A percentile compares a stretch with the other conserved stretches of the same genome.
phyloP scores from a whole-genome alignment of 2,797 vertebrate species.

The Clamator glandarius region DNA sequence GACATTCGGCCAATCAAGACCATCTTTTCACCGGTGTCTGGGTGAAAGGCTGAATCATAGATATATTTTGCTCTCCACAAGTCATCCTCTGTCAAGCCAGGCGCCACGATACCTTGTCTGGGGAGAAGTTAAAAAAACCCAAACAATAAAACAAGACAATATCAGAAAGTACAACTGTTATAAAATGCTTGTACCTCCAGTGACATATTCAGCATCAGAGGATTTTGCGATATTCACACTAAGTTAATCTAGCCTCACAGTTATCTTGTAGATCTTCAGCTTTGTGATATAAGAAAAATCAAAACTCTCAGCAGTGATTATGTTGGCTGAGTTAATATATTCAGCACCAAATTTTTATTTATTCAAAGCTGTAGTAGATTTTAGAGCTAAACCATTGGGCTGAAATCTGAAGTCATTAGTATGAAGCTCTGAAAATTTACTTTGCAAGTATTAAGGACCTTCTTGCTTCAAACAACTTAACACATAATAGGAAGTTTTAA shows the following conservation, averaged over 20 bases:
- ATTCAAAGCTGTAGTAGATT: background rate
- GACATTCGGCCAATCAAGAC: constrained; percentile 97
- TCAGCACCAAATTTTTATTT: background rate
- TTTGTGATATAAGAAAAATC: background rate
- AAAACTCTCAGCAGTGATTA: background rate
- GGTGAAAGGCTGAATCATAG: constrained; percentile 97
- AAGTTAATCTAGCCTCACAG: background rate
- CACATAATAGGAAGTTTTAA: background rate
- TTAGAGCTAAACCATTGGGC: background rate
- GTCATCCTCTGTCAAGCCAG: constrained; percentile 93
- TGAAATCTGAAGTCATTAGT: background rate
- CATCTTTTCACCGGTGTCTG: constrained; percentile 98
- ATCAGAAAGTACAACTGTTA: background rate
- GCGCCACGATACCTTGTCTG: constrained; percentile 88
- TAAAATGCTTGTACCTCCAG: background rate
- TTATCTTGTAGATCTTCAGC: background rate
- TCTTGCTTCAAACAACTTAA: background rate
- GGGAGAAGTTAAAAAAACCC: background rate
- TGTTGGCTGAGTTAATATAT: background rate
- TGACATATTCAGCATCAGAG: background rate
- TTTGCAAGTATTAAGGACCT: background rate
- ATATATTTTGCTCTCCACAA: constrained; percentile 96
- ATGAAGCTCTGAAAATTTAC: background rate
- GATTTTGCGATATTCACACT: background rate
- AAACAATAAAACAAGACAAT: background rate